phyloP scores from a whole-genome alignment of 1,140 invertebrate genomes.

The Drosophila simulans region DNA sequence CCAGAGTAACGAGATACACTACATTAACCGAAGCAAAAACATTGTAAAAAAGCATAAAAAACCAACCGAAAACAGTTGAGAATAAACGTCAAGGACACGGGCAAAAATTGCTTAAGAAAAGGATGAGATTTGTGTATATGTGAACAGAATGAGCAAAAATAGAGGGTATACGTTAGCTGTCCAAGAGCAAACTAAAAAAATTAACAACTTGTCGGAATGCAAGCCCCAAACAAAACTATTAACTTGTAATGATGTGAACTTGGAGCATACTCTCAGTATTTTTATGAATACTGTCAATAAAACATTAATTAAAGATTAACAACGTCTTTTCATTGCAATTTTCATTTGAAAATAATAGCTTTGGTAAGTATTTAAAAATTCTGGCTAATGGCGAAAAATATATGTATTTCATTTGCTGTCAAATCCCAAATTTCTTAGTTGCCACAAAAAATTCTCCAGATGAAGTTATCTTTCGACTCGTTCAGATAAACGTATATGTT shows the following conservation, averaged over 20 bases:
- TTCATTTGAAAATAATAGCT: too few relatives aligned
- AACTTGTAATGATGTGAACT: conserved; percentile 84
- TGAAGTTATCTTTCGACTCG: conserved; percentile 3
- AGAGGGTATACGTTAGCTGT: conserved; percentile 63
- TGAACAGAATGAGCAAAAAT: conserved; percentile 47
- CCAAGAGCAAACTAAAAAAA: conserved; percentile 67
- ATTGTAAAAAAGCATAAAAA: conserved; percentile 74
- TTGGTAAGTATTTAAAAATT: not conserved
- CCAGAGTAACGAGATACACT: conserved; percentile 3
- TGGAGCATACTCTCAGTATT: conserved; percentile 83
- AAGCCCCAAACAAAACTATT: conserved; percentile 70
- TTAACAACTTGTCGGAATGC: conserved; percentile 58
- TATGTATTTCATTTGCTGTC: conserved; percentile 1
- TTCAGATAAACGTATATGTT: conserved; percentile 30
- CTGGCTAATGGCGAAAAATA: too few relatives aligned
- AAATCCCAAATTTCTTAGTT: not conserved
- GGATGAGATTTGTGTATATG: conserved; percentile 74
- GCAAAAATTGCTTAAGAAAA: conserved; percentile 46
- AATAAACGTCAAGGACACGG: conserved; percentile 10
- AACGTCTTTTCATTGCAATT: not conserved
- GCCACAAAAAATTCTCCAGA: conserved; percentile 4
- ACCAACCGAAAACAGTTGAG: conserved; percentile 22
- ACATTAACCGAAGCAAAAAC: conserved; percentile 35
- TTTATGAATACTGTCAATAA: conserved; percentile 84
- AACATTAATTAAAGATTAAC: conserved; percentile 77